Percentiles rank a stretch among this genome's conserved stretches.
phyloP scores from a whole-genome alignment of 2,113 vertebrate genomes.

The Phoxinus phoxinus region DNA sequence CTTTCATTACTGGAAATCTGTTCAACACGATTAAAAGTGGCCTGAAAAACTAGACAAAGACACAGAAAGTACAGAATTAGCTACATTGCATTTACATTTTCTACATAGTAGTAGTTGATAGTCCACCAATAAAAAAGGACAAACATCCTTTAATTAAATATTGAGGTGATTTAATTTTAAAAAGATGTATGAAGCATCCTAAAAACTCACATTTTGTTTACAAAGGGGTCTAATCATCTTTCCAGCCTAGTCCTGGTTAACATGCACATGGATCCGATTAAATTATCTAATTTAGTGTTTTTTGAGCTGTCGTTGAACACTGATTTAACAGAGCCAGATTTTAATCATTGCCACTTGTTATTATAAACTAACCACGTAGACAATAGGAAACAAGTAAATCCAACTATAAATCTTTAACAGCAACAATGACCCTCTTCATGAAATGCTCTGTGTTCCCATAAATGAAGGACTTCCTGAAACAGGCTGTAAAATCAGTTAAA shows the following conservation, averaged over 20 bases:
- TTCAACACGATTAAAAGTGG: background rate
- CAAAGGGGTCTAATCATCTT: constrained; percentile 20
- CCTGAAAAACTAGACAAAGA: constrained; percentile 31
- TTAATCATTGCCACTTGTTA: constrained; percentile 51
- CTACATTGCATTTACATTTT: background rate
- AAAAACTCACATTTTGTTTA: constrained; percentile 28
- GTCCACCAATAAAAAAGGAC: background rate
- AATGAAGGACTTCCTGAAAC: constrained; percentile 42
- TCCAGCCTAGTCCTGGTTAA: constrained; percentile 4
- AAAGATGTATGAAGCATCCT: constrained; percentile 24
- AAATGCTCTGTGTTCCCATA: constrained; percentile 31
- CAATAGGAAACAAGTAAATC: constrained; percentile 42
- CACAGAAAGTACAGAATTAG: background rate
- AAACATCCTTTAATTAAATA: constrained; percentile 5
- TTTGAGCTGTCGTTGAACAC: constrained; percentile 27
- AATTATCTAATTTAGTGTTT: constrained; percentile 37
- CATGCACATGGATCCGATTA: constrained; percentile 33
- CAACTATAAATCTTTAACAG: constrained; percentile 37
- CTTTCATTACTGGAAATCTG: constrained; percentile 5
- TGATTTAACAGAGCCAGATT: constrained; percentile 42
- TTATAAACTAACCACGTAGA: constrained; percentile 35
- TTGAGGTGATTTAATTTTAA: too few relatives aligned
- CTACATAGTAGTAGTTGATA: background rate
- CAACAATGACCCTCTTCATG: constrained; percentile 44
- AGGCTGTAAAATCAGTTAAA: constrained; percentile 40